Base-by-base conservation (phyloP, 2,888 invertebrate species). In the Dicycla oo region DNA sequence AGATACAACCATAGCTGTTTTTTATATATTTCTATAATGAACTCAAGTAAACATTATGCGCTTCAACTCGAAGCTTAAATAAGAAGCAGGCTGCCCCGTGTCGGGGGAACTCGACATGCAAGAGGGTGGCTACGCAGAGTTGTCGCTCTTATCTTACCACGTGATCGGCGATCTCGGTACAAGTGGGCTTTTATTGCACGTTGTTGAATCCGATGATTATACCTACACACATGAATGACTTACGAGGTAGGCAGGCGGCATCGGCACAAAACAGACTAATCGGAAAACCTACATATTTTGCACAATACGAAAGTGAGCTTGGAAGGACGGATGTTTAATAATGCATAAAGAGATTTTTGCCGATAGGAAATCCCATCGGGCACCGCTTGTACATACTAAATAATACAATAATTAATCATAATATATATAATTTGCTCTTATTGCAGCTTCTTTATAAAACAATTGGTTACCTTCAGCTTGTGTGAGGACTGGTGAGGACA, bases 91-190 rank as follows among this genome's bases (percentile, higher is more conserved):
- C 5, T 26, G 51, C 63, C 11, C 23, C 69, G 26, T 79, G 84
- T 73, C 85, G 80, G 85, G 72, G 85, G 72, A 62, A 62, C 34
- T 62, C 11, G 30, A 49, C 49, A 62, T 34, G 26, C 49, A 23
- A 18, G 49, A 69, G 67, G 75, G 72, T 69, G 53, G 69, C 66
- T 66, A 66, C 45, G 54, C 54, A 53, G 38, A 63, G 73, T 70
- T 75, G 78, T 75, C 26, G 74, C 53, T 47, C 65, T 75, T 77
- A 85, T 83, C 79, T 66, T 15, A 38, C 34, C 34, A 65, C 40
- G 76, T 75, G 73, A 85, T 84, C 85, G 57, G 30, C 62, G 65
- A 73, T 76, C 83, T 66, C 57, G 13, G 43, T 57, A 23, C 47
- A 62, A 78, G 76, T 75, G 67, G 66, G 67, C 70, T 63, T 78